These are phyloP conservation scores for Pristiophorus japonicus DNA, from an alignment of 2,113 vertebrate genomes.

Conservation along the genomic window DNA sequence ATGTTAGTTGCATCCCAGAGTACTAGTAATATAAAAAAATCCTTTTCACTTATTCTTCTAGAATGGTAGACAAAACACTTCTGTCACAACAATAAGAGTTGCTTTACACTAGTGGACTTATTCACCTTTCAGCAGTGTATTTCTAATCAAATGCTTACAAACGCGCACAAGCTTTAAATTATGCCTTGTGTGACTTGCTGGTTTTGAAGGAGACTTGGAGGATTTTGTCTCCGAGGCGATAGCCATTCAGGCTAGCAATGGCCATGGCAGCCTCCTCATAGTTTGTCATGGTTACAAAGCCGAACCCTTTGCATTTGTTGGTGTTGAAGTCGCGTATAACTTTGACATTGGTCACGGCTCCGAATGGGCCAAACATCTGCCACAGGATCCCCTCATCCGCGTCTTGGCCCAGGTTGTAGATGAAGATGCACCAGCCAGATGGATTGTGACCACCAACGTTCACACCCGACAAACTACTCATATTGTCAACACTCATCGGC, in stretches of 20 bases:
- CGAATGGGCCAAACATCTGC: slow-evolving; percentile 99
- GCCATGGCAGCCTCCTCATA: slow-evolving; percentile 99
- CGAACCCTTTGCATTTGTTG: slow-evolving; percentile 99
- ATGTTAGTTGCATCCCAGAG: slow-evolving; percentile 72
- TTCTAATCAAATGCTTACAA: slow-evolving; percentile 39
- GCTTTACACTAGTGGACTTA: slow-evolving; percentile 72
- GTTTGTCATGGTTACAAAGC: slow-evolving; percentile 99
- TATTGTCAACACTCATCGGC: slow-evolving; percentile 96
- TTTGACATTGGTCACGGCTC: slow-evolving; percentile 96
- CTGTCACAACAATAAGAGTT: slow-evolving; percentile 76
- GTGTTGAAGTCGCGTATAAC: slow-evolving; percentile 99
- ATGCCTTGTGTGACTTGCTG: slow-evolving; percentile 98
- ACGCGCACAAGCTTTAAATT: slow-evolving; percentile 53
- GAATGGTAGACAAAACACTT: slow-evolving; percentile 75
- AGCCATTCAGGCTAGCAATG: slow-evolving; percentile 95
- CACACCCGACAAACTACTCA: slow-evolving; percentile 84
- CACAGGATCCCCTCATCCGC: slow-evolving; percentile 96
- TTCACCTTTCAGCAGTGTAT: slow-evolving; percentile 44
- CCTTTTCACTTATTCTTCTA: slow-evolving; percentile 66
- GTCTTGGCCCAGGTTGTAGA: slow-evolving; percentile 97
- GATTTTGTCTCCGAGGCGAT: slow-evolving; percentile 96
- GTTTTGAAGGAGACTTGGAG: slow-evolving; percentile 99
- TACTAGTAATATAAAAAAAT: slow-evolving; percentile 56
- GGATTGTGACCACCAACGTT: slow-evolving; percentile 78
- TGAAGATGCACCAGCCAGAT: slow-evolving; percentile 98